These are phyloP conservation scores for Prorops nasuta DNA, from an alignment of 1,140 invertebrate species.

Conservation along the genomic window DNA sequence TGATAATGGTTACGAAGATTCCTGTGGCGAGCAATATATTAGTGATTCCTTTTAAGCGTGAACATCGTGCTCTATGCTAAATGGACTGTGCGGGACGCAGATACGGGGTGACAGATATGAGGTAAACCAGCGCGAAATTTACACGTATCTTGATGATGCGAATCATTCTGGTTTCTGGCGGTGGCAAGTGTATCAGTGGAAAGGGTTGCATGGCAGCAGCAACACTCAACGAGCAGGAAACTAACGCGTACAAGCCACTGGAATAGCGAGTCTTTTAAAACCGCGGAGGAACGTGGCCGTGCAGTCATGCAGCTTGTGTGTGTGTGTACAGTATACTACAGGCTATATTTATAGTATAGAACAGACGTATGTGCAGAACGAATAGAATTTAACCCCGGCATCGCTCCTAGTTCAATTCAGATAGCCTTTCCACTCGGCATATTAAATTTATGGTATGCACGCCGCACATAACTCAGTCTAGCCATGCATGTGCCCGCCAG, in stretches of 20 bases:
- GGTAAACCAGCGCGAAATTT: no score
- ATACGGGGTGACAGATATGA: no score
- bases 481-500: slow-evolving; percentile 13
- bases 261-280: slow-evolving; percentile 10
- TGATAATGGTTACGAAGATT: no score
- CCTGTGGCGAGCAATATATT: no score
- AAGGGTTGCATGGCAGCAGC: slow-evolving; percentile 5
- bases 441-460: slow-evolving; percentile 41
- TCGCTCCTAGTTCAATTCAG: slow-evolving; percentile 41
- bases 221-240: slow-evolving; percentile 1
- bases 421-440: slow-evolving; percentile 34
- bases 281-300: slow-evolving; percentile 17
- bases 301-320: no score
- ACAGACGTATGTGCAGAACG: slow-evolving; percentile 27
- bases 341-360: no score
- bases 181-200: slow-evolving; percentile 12
- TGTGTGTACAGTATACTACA: no score
- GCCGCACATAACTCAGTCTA: slow-evolving; percentile 31
- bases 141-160: no score
- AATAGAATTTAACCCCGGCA: slow-evolving; percentile 36
- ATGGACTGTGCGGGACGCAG: no score
- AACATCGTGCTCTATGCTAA: no score
- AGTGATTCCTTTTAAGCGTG: no score
- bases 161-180: no score
- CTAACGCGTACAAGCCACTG: neutral